A percentile compares a stretch with the other conserved stretches of the same genome.
Evolutionary conservation across 1,140 invertebrate species (phyloP).

Genomic region (Callitettix versicolor): DNA sequence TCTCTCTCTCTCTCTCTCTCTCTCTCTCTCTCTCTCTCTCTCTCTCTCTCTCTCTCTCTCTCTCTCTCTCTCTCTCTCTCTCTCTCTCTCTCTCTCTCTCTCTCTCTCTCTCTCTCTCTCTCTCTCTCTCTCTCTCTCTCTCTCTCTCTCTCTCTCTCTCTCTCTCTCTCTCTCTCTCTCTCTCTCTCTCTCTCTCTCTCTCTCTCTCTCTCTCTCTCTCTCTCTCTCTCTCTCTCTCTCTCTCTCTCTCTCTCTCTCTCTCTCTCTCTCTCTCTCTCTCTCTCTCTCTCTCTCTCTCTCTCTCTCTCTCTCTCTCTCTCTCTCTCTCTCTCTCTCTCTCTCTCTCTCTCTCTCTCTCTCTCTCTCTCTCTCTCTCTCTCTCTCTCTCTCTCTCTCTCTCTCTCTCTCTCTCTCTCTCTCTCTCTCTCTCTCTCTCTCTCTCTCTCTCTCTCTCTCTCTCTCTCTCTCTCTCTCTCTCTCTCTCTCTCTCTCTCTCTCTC

Average conservation of each 20-base stretch:
- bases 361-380: not conserved
- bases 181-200: not conserved
- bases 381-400: not conserved
- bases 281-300: not conserved
- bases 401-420: not conserved
- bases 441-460: constrained; percentile 11
- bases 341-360: not conserved
- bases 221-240: not conserved
- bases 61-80: not conserved
- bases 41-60: not conserved
- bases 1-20: not conserved
- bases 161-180: not conserved
- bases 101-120: not conserved
- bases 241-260: not conserved
- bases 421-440: not conserved
- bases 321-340: not conserved
- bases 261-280: not conserved
- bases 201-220: not conserved
- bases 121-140: not conserved
- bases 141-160: not conserved
- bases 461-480: constrained; percentile 12
- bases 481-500: constrained; percentile 15
- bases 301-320: not conserved
- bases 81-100: not conserved
- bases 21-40: not conserved